Evolutionary conservation across 1,140 invertebrate genomes (phyloP).

Genomic region (Pogonognathellus flavescens): DNA sequence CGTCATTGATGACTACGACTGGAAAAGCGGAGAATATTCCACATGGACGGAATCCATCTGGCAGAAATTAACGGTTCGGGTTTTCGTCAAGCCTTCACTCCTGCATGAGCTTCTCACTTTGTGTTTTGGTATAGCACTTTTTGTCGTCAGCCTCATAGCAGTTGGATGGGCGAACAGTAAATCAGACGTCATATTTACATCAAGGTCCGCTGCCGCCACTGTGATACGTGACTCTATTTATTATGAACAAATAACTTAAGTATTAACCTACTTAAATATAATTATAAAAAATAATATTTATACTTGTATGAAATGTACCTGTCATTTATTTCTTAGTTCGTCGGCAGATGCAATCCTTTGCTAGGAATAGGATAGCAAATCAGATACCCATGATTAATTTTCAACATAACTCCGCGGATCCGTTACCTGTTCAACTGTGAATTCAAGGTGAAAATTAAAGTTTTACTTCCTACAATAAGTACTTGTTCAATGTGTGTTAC

Average conservation of each 20-base stretch:
- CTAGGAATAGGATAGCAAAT: conserved; percentile 66
- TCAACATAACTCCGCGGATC: conserved; percentile 31
- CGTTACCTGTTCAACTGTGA: conserved; percentile 48
- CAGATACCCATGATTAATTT: conserved; percentile 65
- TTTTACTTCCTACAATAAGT: background rate
- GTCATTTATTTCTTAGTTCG: conserved; percentile 50
- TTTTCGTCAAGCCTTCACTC: conserved; percentile 85
- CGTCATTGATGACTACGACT: conserved; percentile 76
- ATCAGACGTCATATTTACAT: conserved; percentile 60
- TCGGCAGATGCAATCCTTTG: conserved; percentile 58
- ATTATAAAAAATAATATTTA: background rate
- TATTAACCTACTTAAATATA: background rate
- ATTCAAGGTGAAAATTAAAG: background rate
- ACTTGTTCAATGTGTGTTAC: background rate
- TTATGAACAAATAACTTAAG: too few species aligned
- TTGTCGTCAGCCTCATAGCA: conserved; percentile 77
- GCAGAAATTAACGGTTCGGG: conserved; percentile 79
- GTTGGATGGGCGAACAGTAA: conserved; percentile 69
- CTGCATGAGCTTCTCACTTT: conserved; percentile 79
- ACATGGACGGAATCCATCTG: conserved; percentile 94
- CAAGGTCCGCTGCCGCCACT: conserved; percentile 54
- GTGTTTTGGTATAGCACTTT: conserved; percentile 76
- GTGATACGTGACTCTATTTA: conserved; percentile 18
- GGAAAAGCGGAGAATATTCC: conserved; percentile 83
- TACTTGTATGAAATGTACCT: conserved; percentile 23